A percentile compares a stretch with the other conserved stretches of the same genome.
phyloP scores from a whole-genome alignment of 2,888 invertebrate species.

The Perithous albicinctus region DNA sequence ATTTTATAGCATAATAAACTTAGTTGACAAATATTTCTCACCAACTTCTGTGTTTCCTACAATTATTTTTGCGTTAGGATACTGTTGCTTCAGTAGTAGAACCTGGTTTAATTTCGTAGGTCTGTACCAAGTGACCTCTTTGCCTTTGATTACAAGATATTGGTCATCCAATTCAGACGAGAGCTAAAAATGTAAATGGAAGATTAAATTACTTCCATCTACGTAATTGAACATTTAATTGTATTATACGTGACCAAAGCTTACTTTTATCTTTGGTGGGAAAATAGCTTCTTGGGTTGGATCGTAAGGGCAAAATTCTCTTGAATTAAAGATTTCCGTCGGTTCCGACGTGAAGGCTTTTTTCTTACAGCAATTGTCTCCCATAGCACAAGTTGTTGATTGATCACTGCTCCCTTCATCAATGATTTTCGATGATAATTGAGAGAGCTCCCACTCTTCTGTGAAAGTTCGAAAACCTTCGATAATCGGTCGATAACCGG shows the following conservation, averaged over 20 bases:
- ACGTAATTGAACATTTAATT: background rate
- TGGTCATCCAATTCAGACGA: slow-evolving; percentile 87
- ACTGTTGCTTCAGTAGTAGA: slow-evolving; percentile 88
- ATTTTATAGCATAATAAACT: no score
- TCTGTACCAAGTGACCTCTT: slow-evolving; percentile 91
- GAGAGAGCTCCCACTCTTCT: slow-evolving; percentile 89
- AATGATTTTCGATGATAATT: slow-evolving; percentile 76
- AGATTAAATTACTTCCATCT: background rate
- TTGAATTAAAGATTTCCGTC: slow-evolving; percentile 86
- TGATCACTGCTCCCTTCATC: slow-evolving; percentile 70
- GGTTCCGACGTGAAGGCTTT: slow-evolving; percentile 78
- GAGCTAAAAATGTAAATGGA: slow-evolving; percentile 73
- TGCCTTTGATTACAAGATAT: slow-evolving; percentile 88
- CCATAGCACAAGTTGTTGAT: slow-evolving; percentile 86
- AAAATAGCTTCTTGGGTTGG: slow-evolving; percentile 96
- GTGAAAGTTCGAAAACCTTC: slow-evolving; percentile 95
- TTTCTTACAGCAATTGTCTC: slow-evolving; percentile 89
- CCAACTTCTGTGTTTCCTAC: slow-evolving; percentile 97
- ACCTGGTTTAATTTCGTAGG: slow-evolving; percentile 90
- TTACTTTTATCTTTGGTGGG: slow-evolving; percentile 92
- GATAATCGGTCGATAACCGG: slow-evolving; percentile 97
- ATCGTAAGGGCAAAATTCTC: slow-evolving; percentile 90
- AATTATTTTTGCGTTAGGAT: slow-evolving; percentile 91
- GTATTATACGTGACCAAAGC: background rate
- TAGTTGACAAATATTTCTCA: no score